phyloP scores from a whole-genome alignment of 2,888 invertebrate species.

The Parelbella ahira region DNA sequence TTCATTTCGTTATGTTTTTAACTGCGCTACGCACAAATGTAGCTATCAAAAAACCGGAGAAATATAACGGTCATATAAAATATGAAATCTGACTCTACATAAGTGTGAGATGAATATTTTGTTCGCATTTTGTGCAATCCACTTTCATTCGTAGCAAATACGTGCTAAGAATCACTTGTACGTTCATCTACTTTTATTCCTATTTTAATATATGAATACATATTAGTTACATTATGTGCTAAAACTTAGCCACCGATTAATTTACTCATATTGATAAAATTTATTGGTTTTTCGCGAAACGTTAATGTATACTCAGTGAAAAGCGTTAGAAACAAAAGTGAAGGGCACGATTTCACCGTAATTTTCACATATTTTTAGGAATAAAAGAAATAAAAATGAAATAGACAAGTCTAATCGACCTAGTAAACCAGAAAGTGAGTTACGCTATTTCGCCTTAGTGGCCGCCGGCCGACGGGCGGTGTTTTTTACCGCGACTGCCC shows the following conservation, averaged over 20 bases:
- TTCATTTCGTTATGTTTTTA: no score
- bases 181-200: no score
- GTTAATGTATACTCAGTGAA: no score
- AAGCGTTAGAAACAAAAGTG: constrained; percentile 43
- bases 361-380: constrained; percentile 52
- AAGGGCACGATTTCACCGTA: constrained; percentile 54
- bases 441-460: constrained; percentile 41
- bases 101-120: constrained; percentile 10
- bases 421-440: constrained; percentile 62
- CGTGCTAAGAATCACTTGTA: constrained; percentile 11
- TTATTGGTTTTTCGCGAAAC: no score
- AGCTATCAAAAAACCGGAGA: no score
- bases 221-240: not conserved
- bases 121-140: constrained; percentile 6
- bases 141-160: constrained; percentile 16
- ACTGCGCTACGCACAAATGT: no score
- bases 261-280: no score
- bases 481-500: constrained; percentile 52
- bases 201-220: not conserved
- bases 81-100: no score
- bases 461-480: constrained; percentile 48
- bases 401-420: constrained; percentile 62
- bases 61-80: no score
- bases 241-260: no score
- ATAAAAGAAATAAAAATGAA: constrained; percentile 47